These are phyloP conservation scores for Ptychadena robeensis DNA, from an alignment of 2,797 vertebrate species.

Conservation along the genomic window DNA sequence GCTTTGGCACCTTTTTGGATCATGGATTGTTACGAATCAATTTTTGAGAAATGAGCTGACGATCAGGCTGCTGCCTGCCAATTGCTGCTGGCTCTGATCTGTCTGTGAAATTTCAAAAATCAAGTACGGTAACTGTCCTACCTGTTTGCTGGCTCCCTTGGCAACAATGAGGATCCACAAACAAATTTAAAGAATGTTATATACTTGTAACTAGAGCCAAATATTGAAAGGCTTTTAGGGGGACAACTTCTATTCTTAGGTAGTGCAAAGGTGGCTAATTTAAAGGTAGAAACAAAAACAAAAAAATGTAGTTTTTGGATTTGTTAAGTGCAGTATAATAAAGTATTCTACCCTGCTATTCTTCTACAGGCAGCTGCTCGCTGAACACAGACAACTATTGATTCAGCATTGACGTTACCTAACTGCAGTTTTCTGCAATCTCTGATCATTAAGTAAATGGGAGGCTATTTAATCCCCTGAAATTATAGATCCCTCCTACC, in stretches of 20 bases:
- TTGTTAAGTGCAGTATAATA: neutral
- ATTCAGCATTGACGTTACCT: conserved; percentile 45
- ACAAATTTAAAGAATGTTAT: too few relatives aligned
- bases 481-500: conserved; percentile 4
- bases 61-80: too few relatives aligned
- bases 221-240: too few relatives aligned
- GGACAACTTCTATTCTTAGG: too few relatives aligned
- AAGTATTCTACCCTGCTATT: neutral
- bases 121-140: too few relatives aligned
- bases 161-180: neutral
- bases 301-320: neutral
- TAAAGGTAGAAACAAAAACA: neutral
- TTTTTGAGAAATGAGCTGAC: neutral
- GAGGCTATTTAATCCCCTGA: conserved; percentile 56
- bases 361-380: conserved; percentile 30
- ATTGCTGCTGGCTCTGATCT: too few relatives aligned
- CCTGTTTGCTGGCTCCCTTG: too few relatives aligned
- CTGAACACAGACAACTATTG: conserved; percentile 23
- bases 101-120: too few relatives aligned
- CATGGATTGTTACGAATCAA: neutral
- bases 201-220: too few relatives aligned
- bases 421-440: conserved; percentile 62
- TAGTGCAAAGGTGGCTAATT: neutral
- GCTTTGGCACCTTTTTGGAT: neutral
- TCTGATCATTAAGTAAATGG: conserved; percentile 65